A percentile compares a stretch with the other conserved stretches of the same genome.
Evolutionary conservation across 2,888 invertebrate genomes (phyloP).

Genomic region (Dasysyrphus albostriatus): DNA sequence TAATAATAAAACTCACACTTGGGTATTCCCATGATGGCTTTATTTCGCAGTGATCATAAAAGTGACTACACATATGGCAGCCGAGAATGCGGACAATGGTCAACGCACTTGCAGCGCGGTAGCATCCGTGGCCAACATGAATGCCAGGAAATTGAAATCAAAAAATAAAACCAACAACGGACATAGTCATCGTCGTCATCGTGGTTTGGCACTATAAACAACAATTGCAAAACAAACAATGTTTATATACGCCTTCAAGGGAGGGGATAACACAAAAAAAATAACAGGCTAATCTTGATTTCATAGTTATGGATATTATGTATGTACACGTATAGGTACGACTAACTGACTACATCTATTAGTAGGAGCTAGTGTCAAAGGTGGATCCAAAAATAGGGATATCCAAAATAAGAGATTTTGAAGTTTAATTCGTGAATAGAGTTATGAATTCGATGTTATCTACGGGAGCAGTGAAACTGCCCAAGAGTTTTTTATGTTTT

Average conservation of each 20-base stretch:
- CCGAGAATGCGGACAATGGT: slow-evolving; percentile 47
- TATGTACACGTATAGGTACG: no score
- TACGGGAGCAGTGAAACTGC: background rate
- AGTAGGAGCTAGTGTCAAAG: background rate
- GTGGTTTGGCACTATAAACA: slow-evolving; percentile 60
- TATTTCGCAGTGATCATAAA: slow-evolving; percentile 65
- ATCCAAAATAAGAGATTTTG: background rate
- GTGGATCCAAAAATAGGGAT: background rate
- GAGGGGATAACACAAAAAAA: slow-evolving; percentile 9
- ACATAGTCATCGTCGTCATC: background rate
- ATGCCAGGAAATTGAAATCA: slow-evolving; percentile 66
- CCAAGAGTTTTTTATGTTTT: no score
- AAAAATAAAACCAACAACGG: slow-evolving; percentile 6
- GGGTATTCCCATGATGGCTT: slow-evolving; percentile 65
- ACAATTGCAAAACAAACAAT: slow-evolving; percentile 35
- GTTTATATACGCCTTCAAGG: background rate
- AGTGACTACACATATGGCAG: slow-evolving; percentile 44
- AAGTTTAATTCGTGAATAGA: background rate
- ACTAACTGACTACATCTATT: background rate
- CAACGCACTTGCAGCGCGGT: slow-evolving; percentile 47
- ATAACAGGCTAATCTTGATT: slow-evolving; percentile 46
- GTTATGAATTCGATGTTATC: background rate
- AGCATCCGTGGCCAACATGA: slow-evolving; percentile 40
- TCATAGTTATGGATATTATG: slow-evolving; percentile 41
- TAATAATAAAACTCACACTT: slow-evolving; percentile 75